Evolutionary conservation across 2,888 invertebrate species (phyloP), one percentile per base, ranked within the genome.

Genomic region (Suillia variegata): DNA sequence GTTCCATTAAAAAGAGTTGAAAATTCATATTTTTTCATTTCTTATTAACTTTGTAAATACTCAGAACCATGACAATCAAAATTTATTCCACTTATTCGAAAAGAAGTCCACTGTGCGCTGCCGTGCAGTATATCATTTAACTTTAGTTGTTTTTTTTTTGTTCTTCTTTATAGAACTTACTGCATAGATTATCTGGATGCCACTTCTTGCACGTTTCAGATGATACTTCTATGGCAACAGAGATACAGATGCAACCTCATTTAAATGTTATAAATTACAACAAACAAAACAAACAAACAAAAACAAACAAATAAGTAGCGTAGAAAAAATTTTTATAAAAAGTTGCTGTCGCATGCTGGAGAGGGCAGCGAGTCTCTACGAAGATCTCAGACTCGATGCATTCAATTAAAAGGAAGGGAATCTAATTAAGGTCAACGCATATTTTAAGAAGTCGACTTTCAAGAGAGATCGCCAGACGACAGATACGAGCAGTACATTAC

Each of bases 371-470:
- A 20, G 3, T 20, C 13, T 3, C 5, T 4, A 4, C 18, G 18
- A 13, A 45, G 17, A 45, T 45, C 4, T 45, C 4, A 5, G 18
- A 4, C 3, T 3, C 15, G 54, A 22, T 54, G 63, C 60, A 63
- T 67, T 67, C 64, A 67, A 65, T 67, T 66, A 64, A 65, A 65
- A 58, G 61, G 66, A 65, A 58, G 61, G 62, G 63, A 63, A 48
- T 63, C 66, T 68, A 68, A 68, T 68, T 68, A 67, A 67, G 68
- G 68, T 68, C 68, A 68, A 65, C 58, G 62, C 59, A 66, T 65
- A 65, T 62, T 38, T 38, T n/a, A 26, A 38, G n/a, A 4, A 38
- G 45, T 45, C 3, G 45, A 45, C 6, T 18, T 45, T 17, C 45
- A 18, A 6, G 5, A 38, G n/a, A 38, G 38, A 38, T 38, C n/a